Percentiles rank a stretch among this genome's conserved stretches.
phyloP scores from a whole-genome alignment of 2,113 vertebrate genomes.

The Labeo catla region DNA sequence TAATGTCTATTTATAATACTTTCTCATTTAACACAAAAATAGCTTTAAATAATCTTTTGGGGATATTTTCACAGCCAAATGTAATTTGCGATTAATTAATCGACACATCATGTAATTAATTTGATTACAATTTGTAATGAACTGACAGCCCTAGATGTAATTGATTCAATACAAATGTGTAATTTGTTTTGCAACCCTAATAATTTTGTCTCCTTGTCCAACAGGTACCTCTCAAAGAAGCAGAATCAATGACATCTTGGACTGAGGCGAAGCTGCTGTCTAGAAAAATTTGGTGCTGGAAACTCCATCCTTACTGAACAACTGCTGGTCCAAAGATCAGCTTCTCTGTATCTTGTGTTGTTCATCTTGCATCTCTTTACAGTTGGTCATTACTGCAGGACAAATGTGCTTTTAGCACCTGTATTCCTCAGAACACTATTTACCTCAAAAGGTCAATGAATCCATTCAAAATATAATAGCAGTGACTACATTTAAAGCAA shows the following conservation, averaged over 20 bases:
- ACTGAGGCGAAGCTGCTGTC: constrained; percentile 68
- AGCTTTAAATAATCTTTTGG: no score
- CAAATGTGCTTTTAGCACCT: neutral
- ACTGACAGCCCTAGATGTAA: no score
- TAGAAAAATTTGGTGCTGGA: constrained; percentile 78
- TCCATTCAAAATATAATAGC: constrained; percentile 19
- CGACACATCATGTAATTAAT: no score
- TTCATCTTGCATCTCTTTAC: neutral
- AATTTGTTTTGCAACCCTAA: neutral
- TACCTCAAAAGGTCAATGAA: constrained; percentile 21
- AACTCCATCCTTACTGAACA: constrained; percentile 67
- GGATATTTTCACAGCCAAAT: no score
- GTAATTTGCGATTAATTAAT: no score
- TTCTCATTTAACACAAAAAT: no score
- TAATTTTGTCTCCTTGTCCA: constrained; percentile 62
- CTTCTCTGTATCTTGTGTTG: neutral
- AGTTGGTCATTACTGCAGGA: neutral
- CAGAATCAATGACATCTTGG: constrained; percentile 83
- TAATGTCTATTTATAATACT: no score
- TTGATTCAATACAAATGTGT: neutral
- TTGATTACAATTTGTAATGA: no score
- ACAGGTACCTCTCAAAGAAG: constrained; percentile 95
- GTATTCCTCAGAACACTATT: neutral
- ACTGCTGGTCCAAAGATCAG: constrained; percentile 55
- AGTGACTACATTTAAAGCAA: constrained; percentile 19